phyloP scores from a whole-genome alignment of 2,113 vertebrate genomes.

The Hypocryptadius cinnamomeus region DNA sequence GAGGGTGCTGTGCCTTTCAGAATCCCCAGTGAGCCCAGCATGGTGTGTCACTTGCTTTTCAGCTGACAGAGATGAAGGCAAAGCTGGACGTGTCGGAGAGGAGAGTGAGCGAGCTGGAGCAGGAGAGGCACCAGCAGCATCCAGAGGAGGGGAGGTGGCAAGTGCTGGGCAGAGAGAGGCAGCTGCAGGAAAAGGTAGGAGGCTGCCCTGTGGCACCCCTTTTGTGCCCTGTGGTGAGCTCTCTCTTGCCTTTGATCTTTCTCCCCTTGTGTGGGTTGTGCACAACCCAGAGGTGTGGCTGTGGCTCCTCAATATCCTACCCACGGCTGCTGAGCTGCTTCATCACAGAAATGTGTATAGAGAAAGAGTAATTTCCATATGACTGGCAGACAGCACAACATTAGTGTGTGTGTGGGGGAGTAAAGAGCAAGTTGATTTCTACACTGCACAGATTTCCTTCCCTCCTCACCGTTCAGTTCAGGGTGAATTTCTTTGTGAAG shows the following conservation, averaged over 20 bases:
- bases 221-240: not conserved
- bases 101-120: not conserved
- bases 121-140: not conserved
- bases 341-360: not conserved
- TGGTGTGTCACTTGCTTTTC: not conserved
- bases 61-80: conserved; percentile 65
- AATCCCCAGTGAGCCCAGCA: not conserved
- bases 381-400: not conserved
- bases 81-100: conserved; percentile 28
- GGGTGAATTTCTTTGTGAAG: not conserved
- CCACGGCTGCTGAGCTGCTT: not conserved
- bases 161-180: not conserved
- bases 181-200: conserved; percentile 41
- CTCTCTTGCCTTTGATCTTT: not conserved
- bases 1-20: not conserved
- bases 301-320: not conserved
- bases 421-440: not conserved
- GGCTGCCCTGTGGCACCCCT: not conserved
- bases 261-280: not conserved
- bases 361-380: not conserved
- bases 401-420: not conserved
- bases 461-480: not conserved
- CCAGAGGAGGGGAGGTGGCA: not conserved
- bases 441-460: not conserved
- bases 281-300: not conserved